phyloP scores from a whole-genome alignment of 1,140 invertebrate genomes.

The Macrobrachium rosenbergii region DNA sequence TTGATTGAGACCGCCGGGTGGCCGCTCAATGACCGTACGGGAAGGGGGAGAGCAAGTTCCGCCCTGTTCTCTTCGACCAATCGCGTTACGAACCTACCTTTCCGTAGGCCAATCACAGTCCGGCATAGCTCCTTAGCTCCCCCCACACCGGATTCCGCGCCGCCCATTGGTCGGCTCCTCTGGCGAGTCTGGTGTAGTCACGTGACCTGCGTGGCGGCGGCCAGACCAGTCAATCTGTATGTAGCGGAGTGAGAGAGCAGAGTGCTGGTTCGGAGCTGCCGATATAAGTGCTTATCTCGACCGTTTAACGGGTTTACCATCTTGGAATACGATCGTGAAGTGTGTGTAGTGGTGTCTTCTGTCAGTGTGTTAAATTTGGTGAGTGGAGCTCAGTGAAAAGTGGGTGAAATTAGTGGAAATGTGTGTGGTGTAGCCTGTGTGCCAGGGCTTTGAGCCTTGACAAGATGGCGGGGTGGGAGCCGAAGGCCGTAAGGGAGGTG shows the following conservation, averaged over 20 bases:
- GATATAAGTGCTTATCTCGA: conserved; percentile 37
- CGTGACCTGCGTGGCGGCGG: conserved; percentile 59
- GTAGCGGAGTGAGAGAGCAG: conserved; percentile 55
- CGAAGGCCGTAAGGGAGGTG: conserved; percentile 43
- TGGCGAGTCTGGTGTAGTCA: conserved; percentile 55
- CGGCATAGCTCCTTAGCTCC: conserved; percentile 34
- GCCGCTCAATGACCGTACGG: conserved; percentile 61
- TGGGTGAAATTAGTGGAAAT: conserved; percentile 50
- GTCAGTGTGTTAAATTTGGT: conserved; percentile 34
- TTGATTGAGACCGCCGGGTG: conserved; percentile 55
- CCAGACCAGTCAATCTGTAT: conserved; percentile 57
- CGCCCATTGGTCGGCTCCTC: conserved; percentile 35
- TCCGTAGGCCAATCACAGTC: background rate
- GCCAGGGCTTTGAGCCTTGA: conserved; percentile 54
- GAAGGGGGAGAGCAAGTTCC: conserved; percentile 43
- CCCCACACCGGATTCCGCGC: background rate
- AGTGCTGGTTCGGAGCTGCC: conserved; percentile 52
- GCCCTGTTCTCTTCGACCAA: conserved; percentile 28
- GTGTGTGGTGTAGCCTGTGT: conserved; percentile 53
- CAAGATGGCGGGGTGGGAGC: conserved; percentile 59
- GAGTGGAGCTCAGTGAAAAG: conserved; percentile 46
- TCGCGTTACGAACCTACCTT: background rate
- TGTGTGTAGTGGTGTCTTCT: conserved; percentile 44
- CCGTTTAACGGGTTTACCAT: conserved; percentile 30
- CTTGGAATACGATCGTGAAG: conserved; percentile 35